Percentiles rank a stretch among this genome's conserved stretches.
These are phyloP conservation scores for Yponomeuta cagnagella DNA, from an alignment of 2,888 invertebrate species.

Conservation along the genomic window DNA sequence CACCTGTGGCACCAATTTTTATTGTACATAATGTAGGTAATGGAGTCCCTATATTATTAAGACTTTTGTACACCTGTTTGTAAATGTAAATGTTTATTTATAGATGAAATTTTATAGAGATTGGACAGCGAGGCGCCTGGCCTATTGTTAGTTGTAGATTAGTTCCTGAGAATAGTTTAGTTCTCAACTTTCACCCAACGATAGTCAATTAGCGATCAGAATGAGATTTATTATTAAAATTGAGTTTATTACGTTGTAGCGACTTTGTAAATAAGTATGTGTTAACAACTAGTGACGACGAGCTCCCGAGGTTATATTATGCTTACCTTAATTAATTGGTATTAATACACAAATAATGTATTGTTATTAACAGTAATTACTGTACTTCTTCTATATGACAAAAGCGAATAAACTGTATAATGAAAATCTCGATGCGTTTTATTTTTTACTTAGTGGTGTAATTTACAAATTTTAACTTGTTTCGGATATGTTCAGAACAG, in stretches of 20 bases:
- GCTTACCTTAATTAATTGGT: slow-evolving; percentile 6
- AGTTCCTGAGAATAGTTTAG: slow-evolving; percentile 52
- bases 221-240: slow-evolving; percentile 65
- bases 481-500: too few relatives aligned
- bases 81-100: slow-evolving; percentile 72
- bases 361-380: slow-evolving; percentile 57
- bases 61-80: slow-evolving; percentile 68
- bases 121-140: slow-evolving; percentile 46
- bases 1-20: slow-evolving; percentile 45
- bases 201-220: slow-evolving; percentile 72
- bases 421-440: slow-evolving; percentile 27
- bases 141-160: slow-evolving; percentile 54
- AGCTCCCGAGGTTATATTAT: slow-evolving; percentile 26
- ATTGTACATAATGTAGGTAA: slow-evolving; percentile 63
- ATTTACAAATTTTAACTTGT: too few relatives aligned
- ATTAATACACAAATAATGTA: slow-evolving; percentile 45
- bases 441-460: background rate
- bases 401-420: slow-evolving; percentile 49
- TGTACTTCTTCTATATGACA: slow-evolving; percentile 59
- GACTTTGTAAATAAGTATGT: slow-evolving; percentile 53
- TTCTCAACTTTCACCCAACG: slow-evolving; percentile 73
- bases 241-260: slow-evolving; percentile 48
- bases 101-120: slow-evolving; percentile 46
- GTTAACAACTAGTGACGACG: slow-evolving; percentile 33
- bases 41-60: slow-evolving; percentile 54